Base-by-base conservation (phyloP, 2,888 invertebrate genomes). In the Folsomia candida region DNA sequence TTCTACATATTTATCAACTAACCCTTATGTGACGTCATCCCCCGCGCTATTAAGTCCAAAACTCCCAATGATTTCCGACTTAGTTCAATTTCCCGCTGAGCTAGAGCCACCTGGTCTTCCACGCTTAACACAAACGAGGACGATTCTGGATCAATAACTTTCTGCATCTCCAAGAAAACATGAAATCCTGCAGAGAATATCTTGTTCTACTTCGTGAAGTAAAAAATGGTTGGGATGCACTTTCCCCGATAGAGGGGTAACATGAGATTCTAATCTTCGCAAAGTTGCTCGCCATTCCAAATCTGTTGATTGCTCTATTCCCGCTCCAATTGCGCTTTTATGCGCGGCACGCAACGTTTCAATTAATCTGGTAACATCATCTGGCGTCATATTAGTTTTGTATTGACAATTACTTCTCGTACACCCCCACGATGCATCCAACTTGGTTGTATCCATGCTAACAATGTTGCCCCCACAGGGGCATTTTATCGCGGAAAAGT, bases 401-500 rank as follows among this genome's bases (percentile, higher is more conserved):
- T n/a, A n/a, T n/a, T n/a, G n/a, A n/a, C n/a, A n/a, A n/a, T n/a
- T n/a, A n/a, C n/a, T n/a, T n/a, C n/a, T n/a, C n/a, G n/a, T n/a
- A n/a, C n/a, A n/a, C n/a, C n/a, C n/a, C n/a, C n/a, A n/a, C n/a
- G n/a, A n/a, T n/a, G n/a, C n/a, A n/a, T n/a, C n/a, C n/a, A n/a
- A n/a, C n/a, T n/a, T n/a, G 14, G 14, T 14, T 14, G 37, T 4
- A 37, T 37, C 14, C 37, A 4, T 37, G 37, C 37, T 37, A 9
- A 37, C 4, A 37, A 37, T 37, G 6, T 9, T 37, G 4, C 37
- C 37, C 37, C 4, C 4, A 37, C 37, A 37, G 37, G 4, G 25
- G 37, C 72, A 72, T 62, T 62, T 67, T 1, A 72, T 47, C 18
- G 69, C 69, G 18, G 67, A 58, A 9, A 70, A 51, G 28, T 68